These are phyloP conservation scores for Drosophila bunnanda DNA, from an alignment of 2,888 invertebrate species.

Conservation along the genomic window DNA sequence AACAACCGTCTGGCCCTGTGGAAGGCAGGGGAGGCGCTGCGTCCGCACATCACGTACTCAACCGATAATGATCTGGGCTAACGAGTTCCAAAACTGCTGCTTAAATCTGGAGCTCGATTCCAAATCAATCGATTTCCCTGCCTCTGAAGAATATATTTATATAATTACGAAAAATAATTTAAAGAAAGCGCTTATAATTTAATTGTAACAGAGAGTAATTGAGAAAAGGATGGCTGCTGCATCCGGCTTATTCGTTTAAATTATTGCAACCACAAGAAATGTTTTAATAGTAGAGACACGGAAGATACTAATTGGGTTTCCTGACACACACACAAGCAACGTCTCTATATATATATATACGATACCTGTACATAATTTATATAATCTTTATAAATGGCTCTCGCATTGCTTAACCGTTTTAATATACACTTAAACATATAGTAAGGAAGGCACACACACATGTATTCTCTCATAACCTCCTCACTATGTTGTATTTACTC, in stretches of 20 bases:
- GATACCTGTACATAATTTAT: slow-evolving; percentile 75
- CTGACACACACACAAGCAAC: slow-evolving; percentile 60
- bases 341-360: slow-evolving; percentile 22
- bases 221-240: slow-evolving; percentile 27
- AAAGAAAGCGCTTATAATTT: slow-evolving; percentile 77
- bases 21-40: neutral
- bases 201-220: slow-evolving; percentile 58
- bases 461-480: slow-evolving; percentile 42
- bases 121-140: neutral
- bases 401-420: slow-evolving; percentile 52
- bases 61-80: neutral
- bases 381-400: slow-evolving; percentile 65
- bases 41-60: neutral
- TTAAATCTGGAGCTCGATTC: slow-evolving; percentile 4
- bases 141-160: slow-evolving; percentile 45
- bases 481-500: slow-evolving; percentile 59
- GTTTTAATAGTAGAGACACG: slow-evolving; percentile 48
- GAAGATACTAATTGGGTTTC: slow-evolving; percentile 70
- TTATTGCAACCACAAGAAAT: slow-evolving; percentile 67
- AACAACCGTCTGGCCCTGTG: slow-evolving; percentile 25
- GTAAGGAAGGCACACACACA: slow-evolving; percentile 26
- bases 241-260: slow-evolving; percentile 64
- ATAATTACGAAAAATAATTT: slow-evolving; percentile 66
- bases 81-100: slow-evolving; percentile 39
- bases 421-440: slow-evolving; percentile 10